Percentiles rank a stretch among this genome's conserved stretches.
phyloP scores from a whole-genome alignment of 2,113 vertebrate species.

The Machaerirhynchus nigripectus region DNA sequence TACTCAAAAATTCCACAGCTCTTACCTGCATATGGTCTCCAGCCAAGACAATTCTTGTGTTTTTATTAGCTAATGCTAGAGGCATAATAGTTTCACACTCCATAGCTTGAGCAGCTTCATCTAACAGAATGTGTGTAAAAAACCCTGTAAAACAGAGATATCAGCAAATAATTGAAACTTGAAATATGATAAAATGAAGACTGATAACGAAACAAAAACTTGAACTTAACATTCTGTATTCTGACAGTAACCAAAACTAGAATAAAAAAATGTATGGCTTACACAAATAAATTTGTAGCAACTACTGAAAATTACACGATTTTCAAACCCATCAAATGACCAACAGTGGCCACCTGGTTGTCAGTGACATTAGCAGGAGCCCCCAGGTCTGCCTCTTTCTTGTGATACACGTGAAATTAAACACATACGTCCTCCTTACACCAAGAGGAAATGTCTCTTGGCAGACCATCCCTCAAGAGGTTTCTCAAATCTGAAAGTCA shows the following conservation, averaged over 20 bases:
- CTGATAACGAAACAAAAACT: neutral
- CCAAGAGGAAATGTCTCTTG: neutral
- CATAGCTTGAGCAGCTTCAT: constrained; percentile 99
- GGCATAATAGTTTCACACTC: constrained; percentile 99
- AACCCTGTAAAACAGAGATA: constrained; percentile 79
- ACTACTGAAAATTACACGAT: neutral
- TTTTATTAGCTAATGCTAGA: constrained; percentile 90
- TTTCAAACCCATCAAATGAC: neutral
- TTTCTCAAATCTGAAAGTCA: neutral
- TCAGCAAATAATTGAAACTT: constrained; percentile 1
- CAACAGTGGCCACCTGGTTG: neutral
- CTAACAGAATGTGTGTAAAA: constrained; percentile 95
- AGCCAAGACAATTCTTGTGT: constrained; percentile 92
- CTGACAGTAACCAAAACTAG: neutral
- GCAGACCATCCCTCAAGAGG: neutral
- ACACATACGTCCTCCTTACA: neutral
- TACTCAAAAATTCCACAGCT: neutral
- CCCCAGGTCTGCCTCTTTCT: neutral
- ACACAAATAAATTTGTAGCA: neutral
- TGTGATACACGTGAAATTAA: neutral
- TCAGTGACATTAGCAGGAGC: neutral
- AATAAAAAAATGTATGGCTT: neutral
- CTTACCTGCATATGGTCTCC: constrained; percentile 99
- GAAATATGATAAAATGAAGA: constrained; percentile 35
- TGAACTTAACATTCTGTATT: neutral